Evolutionary conservation across 1,140 invertebrate species (phyloP), one percentile per base, ranked within the genome.

Genomic region (Halictus rubicundus): DNA sequence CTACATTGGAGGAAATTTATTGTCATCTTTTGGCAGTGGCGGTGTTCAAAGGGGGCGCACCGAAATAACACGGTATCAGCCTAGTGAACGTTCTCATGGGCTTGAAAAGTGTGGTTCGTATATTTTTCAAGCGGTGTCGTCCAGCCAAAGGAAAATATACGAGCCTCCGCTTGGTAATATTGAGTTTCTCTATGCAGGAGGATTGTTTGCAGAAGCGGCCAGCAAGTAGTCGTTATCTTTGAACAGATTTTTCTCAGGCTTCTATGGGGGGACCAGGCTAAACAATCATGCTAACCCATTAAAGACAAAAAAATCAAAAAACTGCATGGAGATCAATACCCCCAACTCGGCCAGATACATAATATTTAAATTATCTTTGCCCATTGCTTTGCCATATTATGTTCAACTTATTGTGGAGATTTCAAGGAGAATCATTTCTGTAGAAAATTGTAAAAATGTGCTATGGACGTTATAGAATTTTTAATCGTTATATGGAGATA

Each of bases 91-190:
- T 84, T 85, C 83, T 81, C 78, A 80, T 73, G 64, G n/a, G 70
- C 49, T 64, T 49, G 60, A 86, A 83, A 85, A 86, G 68, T 49
- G 68, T 39, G 27, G 72, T 49, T 60, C 49, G 85, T 89, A 85
- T 89, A 88, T 89, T 89, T 87, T 85, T 81, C 79, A 87, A 83
- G 81, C 88, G 80, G 61, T 78, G 63, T 68, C 73, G 60, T 80
- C 74, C n/a, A 72, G 65, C 78, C 87, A 84, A 83, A 84, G 77
- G 57, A 76, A 89, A 89, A 88, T 83, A 89, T 84, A 89, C 88
- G 64, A 72, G 37, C 16, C 39, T 63, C 69, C n/a, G n/a, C 54
- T 46, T 21, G 39, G 39, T 64, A 63, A 85, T 88, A 85, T 88
- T 87, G 66, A 84, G 72, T 87, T 84, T 81, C 80, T 59, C 76